Percentiles rank a stretch among this genome's conserved stretches.
These are phyloP conservation scores for Sinella curviseta DNA, from an alignment of 1,140 invertebrate genomes.

Conservation along the genomic window DNA sequence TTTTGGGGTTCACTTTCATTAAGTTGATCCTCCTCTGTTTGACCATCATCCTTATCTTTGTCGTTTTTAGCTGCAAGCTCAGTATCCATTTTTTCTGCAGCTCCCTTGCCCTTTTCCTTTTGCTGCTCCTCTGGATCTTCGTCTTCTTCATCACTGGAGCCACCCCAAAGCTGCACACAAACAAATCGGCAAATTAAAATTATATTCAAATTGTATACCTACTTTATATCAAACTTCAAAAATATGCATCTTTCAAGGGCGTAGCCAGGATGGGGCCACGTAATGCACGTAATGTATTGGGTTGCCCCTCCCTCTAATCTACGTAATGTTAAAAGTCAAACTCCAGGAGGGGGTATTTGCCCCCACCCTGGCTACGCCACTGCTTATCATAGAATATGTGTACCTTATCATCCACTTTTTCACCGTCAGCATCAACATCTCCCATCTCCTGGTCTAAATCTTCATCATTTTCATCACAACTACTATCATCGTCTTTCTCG, in stretches of 20 bases:
- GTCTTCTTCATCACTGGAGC: conserved; percentile 70
- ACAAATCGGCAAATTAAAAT: conserved; percentile 31
- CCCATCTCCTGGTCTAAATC: conserved; percentile 93
- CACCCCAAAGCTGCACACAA: conserved; percentile 79
- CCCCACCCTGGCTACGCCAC: too few relatives aligned
- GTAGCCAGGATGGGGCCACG: too few relatives aligned
- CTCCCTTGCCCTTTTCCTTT: conserved; percentile 63
- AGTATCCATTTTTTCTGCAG: conserved; percentile 55
- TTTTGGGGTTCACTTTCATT: conserved; percentile 53
- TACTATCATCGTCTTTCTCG: conserved; percentile 60
- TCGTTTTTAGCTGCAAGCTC: conserved; percentile 56
- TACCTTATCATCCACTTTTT: conserved; percentile 69
- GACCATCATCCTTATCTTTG: conserved; percentile 43
- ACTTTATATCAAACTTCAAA: too few relatives aligned
- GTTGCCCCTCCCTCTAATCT: too few relatives aligned
- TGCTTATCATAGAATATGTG: too few relatives aligned
- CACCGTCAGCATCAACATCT: conserved; percentile 74
- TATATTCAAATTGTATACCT: too few relatives aligned
- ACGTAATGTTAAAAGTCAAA: too few relatives aligned
- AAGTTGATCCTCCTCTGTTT: conserved; percentile 50
- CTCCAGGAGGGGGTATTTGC: too few relatives aligned
- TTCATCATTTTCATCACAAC: conserved; percentile 66
- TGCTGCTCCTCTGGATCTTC: conserved; percentile 61
- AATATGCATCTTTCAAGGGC: too few relatives aligned
- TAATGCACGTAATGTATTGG: too few relatives aligned